These are phyloP conservation scores for Cheumatopsyche charites DNA, from an alignment of 1,140 invertebrate species.

Conservation along the genomic window DNA sequence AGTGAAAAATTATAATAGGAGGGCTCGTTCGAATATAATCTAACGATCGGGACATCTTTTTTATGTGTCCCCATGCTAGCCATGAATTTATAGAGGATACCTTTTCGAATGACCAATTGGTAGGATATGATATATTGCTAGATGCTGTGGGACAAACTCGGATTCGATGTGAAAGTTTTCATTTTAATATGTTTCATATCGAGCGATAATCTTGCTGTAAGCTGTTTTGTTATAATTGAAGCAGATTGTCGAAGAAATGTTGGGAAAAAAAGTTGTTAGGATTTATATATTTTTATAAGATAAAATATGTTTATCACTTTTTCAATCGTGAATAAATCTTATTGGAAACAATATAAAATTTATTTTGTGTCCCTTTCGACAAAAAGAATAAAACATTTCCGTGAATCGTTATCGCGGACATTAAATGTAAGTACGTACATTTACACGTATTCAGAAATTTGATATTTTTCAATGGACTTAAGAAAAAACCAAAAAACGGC, in stretches of 20 bases:
- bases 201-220: too few species aligned
- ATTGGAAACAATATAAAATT: neutral
- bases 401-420: constrained; percentile 14
- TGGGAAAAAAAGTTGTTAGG: too few species aligned
- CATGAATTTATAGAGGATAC: neutral
- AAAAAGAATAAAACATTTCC: neutral
- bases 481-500: too few species aligned
- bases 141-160: too few species aligned
- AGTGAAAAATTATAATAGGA: constrained; percentile 20
- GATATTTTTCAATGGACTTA: neutral
- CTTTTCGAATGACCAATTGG: constrained; percentile 13
- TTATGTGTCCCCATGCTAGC: constrained; percentile 6
- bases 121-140: constrained; percentile 7
- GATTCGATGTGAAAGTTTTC: too few species aligned
- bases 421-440: constrained; percentile 1
- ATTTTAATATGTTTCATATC: too few species aligned
- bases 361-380: neutral
- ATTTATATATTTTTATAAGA: too few species aligned
- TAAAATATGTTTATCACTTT: too few species aligned
- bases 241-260: too few species aligned
- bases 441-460: constrained; percentile 4
- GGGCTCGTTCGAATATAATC: constrained; percentile 16
- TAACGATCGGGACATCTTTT: constrained; percentile 34
- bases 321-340: too few species aligned
- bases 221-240: too few species aligned